Evolutionary conservation across 2,113 vertebrate genomes (phyloP).

Genomic region (Aythya baeri): DNA sequence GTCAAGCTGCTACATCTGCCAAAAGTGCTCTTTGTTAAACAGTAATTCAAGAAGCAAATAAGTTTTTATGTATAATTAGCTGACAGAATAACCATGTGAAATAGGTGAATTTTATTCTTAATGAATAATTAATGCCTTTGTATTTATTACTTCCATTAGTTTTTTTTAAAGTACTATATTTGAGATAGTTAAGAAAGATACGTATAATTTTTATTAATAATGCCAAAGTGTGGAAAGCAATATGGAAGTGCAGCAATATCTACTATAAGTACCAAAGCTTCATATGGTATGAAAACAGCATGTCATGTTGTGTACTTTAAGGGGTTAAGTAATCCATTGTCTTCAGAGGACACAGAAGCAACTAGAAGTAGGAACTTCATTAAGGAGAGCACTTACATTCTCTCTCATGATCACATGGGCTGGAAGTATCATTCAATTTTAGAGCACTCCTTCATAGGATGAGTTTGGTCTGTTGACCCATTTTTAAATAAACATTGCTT

Average conservation of each 20-base stretch:
- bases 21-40: conserved; percentile 46
- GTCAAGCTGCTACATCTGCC: conserved; percentile 2
- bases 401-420: background rate
- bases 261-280: background rate
- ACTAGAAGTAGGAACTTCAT: background rate
- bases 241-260: background rate
- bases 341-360: background rate
- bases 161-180: conserved; percentile 38
- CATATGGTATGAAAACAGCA: background rate
- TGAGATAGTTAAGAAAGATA: background rate
- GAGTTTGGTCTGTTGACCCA: background rate
- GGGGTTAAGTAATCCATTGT: background rate
- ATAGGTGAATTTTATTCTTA: conserved; percentile 36
- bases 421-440: background rate
- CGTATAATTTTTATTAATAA: background rate
- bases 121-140: conserved; percentile 46
- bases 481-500: background rate
- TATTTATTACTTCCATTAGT: conserved; percentile 51
- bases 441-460: background rate
- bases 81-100: conserved; percentile 48
- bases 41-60: conserved; percentile 63
- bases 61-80: conserved; percentile 60
- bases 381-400: background rate
- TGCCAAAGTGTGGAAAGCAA: background rate
- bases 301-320: background rate